Evolutionary conservation across 2,888 invertebrate species (phyloP).

Genomic region (Allygus modestus): DNA sequence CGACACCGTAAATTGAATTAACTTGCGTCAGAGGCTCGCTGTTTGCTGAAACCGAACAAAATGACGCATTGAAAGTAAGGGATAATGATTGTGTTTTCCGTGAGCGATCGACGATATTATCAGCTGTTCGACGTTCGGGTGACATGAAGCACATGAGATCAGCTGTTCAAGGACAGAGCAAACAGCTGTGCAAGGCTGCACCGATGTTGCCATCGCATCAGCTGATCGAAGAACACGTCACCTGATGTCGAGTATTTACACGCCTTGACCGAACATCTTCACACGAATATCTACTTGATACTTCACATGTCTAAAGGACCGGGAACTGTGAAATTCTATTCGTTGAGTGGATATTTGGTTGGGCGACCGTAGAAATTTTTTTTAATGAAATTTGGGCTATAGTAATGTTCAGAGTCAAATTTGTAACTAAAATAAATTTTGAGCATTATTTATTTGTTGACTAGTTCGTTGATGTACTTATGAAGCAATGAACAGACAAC

Average conservation of each 20-base stretch:
- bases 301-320: no score
- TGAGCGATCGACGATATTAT: conserved; percentile 12
- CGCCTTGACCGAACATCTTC: not conserved
- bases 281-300: not conserved
- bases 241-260: conserved; percentile 1
- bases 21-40: conserved; percentile 16
- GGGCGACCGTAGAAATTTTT: no score
- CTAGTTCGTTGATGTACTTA: no score
- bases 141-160: conserved; percentile 37
- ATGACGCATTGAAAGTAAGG: conserved; percentile 8
- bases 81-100: conserved; percentile 31
- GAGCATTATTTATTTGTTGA: no score
- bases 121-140: conserved; percentile 10
- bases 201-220: conserved; percentile 33
- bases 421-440: no score
- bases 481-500: no score
- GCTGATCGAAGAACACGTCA: conserved; percentile 15
- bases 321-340: no score
- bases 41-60: conserved; percentile 33
- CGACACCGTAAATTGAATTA: conserved; percentile 28
- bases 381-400: no score
- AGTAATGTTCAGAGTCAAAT: no score
- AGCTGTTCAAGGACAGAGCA: conserved; percentile 19
- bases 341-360: no score
- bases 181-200: conserved; percentile 27